These are phyloP conservation scores for Tautogolabrus adspersus DNA, from an alignment of 2,113 vertebrate genomes.

Conservation along the genomic window DNA sequence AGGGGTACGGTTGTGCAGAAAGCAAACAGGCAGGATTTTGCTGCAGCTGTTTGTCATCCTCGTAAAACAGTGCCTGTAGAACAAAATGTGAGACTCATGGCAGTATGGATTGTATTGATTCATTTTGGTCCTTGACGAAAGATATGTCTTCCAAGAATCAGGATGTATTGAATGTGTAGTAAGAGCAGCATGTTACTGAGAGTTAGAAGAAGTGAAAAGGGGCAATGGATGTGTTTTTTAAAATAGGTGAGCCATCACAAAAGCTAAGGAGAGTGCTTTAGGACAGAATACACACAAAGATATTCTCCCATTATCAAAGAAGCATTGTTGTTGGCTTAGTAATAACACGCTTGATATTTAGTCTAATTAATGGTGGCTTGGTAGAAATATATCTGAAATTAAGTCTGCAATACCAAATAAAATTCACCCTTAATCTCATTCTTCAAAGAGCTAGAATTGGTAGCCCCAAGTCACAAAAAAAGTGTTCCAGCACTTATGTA, in stretches of 20 bases:
- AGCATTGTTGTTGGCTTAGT: background rate
- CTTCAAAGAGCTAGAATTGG: background rate
- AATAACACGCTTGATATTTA: too few relatives aligned
- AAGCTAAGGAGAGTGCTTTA: too few relatives aligned
- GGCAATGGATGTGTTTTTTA: background rate
- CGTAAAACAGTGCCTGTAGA: background rate
- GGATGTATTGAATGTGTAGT: background rate
- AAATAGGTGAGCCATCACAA: background rate
- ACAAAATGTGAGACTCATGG: background rate
- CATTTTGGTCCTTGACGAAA: background rate
- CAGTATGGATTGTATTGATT: background rate
- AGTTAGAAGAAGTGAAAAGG: background rate
- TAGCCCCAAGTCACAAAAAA: background rate
- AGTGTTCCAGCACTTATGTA: background rate
- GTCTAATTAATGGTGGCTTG: too few relatives aligned
- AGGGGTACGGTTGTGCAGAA: too few relatives aligned
- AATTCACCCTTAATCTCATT: background rate
- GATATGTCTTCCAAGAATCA: background rate
- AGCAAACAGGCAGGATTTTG: too few relatives aligned
- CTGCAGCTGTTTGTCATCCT: background rate
- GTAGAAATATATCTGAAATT: too few relatives aligned
- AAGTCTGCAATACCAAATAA: background rate
- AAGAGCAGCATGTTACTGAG: background rate
- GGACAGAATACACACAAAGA: background rate
- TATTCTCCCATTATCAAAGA: background rate